Evolutionary conservation across 2,797 vertebrate genomes (phyloP).

Genomic region (Lithobates pipiens): DNA sequence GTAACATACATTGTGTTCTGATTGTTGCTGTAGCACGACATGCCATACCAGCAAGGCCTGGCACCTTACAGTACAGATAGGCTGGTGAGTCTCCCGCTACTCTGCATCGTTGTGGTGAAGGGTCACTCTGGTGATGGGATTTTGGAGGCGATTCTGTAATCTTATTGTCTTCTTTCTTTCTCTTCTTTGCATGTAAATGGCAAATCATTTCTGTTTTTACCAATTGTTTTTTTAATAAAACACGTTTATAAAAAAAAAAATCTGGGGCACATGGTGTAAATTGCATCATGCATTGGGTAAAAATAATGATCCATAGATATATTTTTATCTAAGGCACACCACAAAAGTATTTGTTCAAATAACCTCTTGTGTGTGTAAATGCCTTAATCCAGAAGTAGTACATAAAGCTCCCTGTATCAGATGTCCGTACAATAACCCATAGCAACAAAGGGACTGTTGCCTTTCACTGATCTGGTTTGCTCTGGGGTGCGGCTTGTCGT

Average conservation of each 20-base stretch:
- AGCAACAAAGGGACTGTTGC: no score
- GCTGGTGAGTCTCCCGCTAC: conserved; percentile 73
- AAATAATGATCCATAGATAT: no score
- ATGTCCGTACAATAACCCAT: no score
- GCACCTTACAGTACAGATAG: conserved; percentile 74
- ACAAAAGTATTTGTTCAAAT: no score
- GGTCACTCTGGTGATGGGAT: conserved; percentile 44
- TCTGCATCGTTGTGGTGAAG: conserved; percentile 18
- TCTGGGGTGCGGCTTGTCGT: neutral
- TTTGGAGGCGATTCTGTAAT: neutral
- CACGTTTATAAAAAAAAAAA: neutral
- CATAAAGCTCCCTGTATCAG: no score
- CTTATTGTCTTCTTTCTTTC: neutral
- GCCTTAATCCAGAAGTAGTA: no score
- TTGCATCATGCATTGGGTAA: no score
- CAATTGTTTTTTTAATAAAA: neutral
- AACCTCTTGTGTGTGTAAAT: no score
- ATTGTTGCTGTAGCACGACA: conserved; percentile 69
- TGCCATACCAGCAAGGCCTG: conserved; percentile 74
- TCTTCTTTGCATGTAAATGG: neutral
- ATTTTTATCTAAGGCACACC: no score
- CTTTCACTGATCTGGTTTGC: neutral
- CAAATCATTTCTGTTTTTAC: neutral
- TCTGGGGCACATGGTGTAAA: neutral
- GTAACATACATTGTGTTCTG: conserved; percentile 58